A percentile compares a stretch with the other conserved stretches of the same genome.
Evolutionary conservation across 1,140 invertebrate species (phyloP).

Genomic region (Pseudomyrmex gracilis): DNA sequence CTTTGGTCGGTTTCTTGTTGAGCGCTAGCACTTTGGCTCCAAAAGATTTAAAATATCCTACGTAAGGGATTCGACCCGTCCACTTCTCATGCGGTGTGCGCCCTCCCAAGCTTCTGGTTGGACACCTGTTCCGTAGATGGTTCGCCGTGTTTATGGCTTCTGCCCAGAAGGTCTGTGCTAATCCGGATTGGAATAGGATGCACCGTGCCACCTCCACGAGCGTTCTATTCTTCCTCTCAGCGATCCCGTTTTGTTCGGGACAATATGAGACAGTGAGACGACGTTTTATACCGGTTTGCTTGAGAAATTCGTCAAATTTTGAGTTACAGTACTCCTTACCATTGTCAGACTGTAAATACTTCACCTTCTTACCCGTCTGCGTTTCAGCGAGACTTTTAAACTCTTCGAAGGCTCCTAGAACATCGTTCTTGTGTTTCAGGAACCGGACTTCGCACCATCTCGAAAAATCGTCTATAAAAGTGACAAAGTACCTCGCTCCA

Average conservation of each 20-base stretch:
- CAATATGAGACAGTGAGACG: slow-evolving; percentile 14
- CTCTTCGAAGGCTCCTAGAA: neutral
- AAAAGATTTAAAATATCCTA: slow-evolving; percentile 3
- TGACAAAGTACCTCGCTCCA: neutral
- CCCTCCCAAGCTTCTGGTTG: neutral
- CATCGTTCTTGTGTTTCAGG: neutral
- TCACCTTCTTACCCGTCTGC: neutral
- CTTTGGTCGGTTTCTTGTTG: neutral
- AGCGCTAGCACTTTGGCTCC: slow-evolving; percentile 4
- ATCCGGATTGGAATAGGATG: neutral
- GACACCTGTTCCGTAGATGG: slow-evolving; percentile 14
- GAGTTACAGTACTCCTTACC: slow-evolving; percentile 8
- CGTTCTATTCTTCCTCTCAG: slow-evolving; percentile 1
- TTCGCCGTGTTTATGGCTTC: neutral
- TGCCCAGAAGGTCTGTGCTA: neutral
- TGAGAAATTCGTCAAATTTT: slow-evolving; percentile 58
- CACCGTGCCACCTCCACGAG: neutral
- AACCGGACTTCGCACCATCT: neutral
- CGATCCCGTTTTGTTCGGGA: slow-evolving; percentile 24
- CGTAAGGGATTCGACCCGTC: neutral
- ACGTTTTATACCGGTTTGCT: slow-evolving; percentile 41
- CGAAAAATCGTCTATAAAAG: slow-evolving; percentile 3
- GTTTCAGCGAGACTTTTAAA: neutral
- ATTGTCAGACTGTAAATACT: slow-evolving; percentile 2
- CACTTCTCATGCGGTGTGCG: slow-evolving; percentile 2